These are phyloP conservation scores for Palloptera scutellata DNA, from an alignment of 2,888 invertebrate species.

Conservation along the genomic window DNA sequence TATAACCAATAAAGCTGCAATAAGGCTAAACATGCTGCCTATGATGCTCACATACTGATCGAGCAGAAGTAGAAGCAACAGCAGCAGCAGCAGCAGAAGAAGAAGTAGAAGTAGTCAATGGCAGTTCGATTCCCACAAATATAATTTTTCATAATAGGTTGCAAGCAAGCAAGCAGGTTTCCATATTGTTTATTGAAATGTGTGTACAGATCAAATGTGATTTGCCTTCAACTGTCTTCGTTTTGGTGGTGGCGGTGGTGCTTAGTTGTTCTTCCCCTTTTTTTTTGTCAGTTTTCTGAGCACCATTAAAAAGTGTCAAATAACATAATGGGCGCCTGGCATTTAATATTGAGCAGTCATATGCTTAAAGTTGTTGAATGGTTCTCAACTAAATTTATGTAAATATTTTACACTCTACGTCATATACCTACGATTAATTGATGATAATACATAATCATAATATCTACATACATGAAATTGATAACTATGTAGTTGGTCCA, in stretches of 20 bases:
- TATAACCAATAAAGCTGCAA: constrained; percentile 58
- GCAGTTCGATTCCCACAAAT: constrained; percentile 54
- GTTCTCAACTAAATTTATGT: neutral
- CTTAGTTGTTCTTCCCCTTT: constrained; percentile 13
- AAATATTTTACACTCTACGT: neutral
- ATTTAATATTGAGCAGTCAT: constrained; percentile 4
- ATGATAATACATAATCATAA: no score
- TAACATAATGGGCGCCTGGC: constrained; percentile 26
- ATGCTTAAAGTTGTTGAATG: neutral
- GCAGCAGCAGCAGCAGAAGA: constrained; percentile 14
- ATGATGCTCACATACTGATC: no score
- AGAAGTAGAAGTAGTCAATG: constrained; percentile 37
- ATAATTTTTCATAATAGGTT: constrained; percentile 54
- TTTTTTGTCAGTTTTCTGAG: constrained; percentile 1
- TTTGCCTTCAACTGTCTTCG: constrained; percentile 26
- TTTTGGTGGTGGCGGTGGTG: constrained; percentile 10
- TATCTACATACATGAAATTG: neutral
- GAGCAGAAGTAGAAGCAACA: no score
- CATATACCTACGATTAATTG: no score
- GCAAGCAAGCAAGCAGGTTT: neutral
- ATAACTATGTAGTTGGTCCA: no score
- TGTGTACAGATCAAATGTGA: constrained; percentile 28
- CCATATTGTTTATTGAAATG: constrained; percentile 35
- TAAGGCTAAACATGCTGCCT: constrained; percentile 40
- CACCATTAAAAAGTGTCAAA: constrained; percentile 40